These are phyloP conservation scores for Triplophysa siluroides DNA, from an alignment of 2,113 vertebrate genomes.

Conservation along the genomic window DNA sequence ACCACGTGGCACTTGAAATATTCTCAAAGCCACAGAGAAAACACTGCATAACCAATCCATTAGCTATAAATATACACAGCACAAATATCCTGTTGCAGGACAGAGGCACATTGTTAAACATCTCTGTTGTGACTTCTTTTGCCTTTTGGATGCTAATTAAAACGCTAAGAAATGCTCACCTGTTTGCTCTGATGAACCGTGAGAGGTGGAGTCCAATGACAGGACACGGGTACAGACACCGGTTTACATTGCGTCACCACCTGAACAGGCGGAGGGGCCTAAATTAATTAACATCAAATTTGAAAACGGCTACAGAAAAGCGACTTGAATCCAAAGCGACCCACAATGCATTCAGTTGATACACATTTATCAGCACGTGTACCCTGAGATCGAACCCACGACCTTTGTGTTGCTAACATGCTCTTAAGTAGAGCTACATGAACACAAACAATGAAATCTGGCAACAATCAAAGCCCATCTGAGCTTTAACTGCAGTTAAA, in stretches of 20 bases:
- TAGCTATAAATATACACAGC: background rate
- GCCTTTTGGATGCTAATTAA: background rate
- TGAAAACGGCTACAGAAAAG: background rate
- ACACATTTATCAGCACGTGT: no score
- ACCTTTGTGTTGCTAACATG: no score
- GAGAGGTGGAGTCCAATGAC: conserved; percentile 76
- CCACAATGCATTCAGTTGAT: no score
- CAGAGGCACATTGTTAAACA: background rate
- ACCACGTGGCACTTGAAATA: background rate
- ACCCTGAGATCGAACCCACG: no score
- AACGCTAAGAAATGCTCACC: conserved; percentile 51
- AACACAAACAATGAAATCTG: background rate
- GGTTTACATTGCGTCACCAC: conserved; percentile 73
- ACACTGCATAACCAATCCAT: background rate
- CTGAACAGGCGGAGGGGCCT: conserved; percentile 79
- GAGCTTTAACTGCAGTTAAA: background rate
- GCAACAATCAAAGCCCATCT: background rate
- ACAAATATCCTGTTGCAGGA: background rate
- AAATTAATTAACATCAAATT: background rate
- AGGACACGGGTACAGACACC: conserved; percentile 61
- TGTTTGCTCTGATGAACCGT: conserved; percentile 70
- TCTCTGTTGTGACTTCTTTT: background rate
- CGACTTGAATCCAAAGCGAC: no score
- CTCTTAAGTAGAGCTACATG: no score
- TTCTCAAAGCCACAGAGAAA: background rate